Evolutionary conservation across 2,797 vertebrate genomes (phyloP), one percentile per base, ranked within the genome.

Genomic region (Alauda arvensis): DNA sequence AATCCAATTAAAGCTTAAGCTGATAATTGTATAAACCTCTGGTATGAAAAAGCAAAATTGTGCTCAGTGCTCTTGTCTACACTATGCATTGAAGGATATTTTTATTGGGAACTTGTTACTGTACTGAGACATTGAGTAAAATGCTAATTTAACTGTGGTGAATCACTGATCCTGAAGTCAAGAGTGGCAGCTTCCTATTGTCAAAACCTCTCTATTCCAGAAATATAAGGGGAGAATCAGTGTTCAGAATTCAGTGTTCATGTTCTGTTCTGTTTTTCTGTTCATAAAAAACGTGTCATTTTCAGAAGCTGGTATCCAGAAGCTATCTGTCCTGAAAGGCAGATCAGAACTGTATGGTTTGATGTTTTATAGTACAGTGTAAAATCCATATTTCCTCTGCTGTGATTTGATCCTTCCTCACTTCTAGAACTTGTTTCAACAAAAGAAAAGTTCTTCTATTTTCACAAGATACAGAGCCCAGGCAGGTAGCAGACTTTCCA

Each of bases 1-100:
- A 95, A 96, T 95, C 91, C 89, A 95, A 93, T 91, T 91, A 84
- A 91, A 93, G 52, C 63, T 94, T 93, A 95, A 94, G 85, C 78
- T 94, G 90, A 92, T 94, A 95, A 94, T 92, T 93, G 85, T 80
- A 83, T 91, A 88, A 93, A 59, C 39, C 55, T 92, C 75, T 87
- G 42, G 62, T 92, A 91, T 92, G 88, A 76, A 93, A 93, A 68
- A 87, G 72, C 75, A 92, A 83, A 87, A 72, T 42, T 65, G 8
- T 49, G 31, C 46, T 94, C 31, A 76, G 59, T 86, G 61, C 83
- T 87, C 33, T 85, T 87, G 48, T 68, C 57, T 90, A 86, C 46
- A 72, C 12, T 77, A 57, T 40, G 25, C 23, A 6, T 70, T 77
- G 53, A 55, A 79, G 79, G 53, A 86, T 69, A 52, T 74, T 94